Evolutionary conservation across 2,797 vertebrate species (phyloP).

Genomic region (Zenarchopterus dispar): DNA sequence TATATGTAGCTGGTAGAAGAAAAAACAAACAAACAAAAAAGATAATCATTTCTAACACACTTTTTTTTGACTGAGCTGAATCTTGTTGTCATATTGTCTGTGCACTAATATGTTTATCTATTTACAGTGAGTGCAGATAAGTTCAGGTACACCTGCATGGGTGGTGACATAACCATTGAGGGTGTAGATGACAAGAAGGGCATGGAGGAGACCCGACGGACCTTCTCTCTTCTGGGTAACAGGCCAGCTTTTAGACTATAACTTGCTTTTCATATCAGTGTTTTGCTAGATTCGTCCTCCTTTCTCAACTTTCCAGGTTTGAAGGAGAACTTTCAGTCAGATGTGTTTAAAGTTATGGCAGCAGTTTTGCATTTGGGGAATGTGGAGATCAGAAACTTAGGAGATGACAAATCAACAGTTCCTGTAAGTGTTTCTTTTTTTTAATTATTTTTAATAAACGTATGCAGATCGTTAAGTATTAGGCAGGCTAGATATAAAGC

Average conservation of each 20-base stretch:
- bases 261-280: background rate
- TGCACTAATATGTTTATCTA: constrained; percentile 13
- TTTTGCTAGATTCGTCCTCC: background rate
- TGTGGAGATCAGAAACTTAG: constrained; percentile 82
- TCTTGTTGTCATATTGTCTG: background rate
- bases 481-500: background rate
- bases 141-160: constrained; percentile 91
- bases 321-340: constrained; percentile 88
- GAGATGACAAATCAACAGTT: constrained; percentile 88
- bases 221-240: constrained; percentile 91
- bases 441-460: background rate
- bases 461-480: constrained; percentile 5
- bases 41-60: background rate
- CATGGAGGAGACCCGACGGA: constrained; percentile 91
- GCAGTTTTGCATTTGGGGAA: constrained; percentile 96
- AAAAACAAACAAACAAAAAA: too few species aligned
- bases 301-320: constrained; percentile 81
- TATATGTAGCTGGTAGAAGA: too few species aligned
- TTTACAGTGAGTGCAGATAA: constrained; percentile 87
- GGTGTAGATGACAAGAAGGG: constrained; percentile 89
- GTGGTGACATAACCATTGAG: constrained; percentile 86
- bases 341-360: constrained; percentile 91
- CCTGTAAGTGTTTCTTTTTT: constrained; percentile 79
- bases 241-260: background rate
- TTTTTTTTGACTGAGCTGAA: background rate